Base-by-base conservation (phyloP, 2,113 vertebrate species). In the Trichechus manatus region DNA sequence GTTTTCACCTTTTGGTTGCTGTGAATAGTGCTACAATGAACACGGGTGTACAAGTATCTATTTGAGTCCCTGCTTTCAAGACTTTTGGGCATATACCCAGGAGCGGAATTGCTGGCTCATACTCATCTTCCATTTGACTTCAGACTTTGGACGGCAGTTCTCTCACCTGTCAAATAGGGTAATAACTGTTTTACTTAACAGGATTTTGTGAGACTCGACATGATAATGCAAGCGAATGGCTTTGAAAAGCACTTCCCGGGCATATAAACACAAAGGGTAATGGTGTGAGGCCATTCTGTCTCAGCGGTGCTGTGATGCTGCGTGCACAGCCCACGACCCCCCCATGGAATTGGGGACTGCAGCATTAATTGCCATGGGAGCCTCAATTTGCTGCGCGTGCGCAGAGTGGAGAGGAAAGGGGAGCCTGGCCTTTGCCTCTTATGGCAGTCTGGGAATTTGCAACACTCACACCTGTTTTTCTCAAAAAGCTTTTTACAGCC, bases 401-500 rank as follows among this genome's bases (percentile, higher is more conserved):
- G 2, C 29, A 8, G 13, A 2, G 42, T 2, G 50, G 31, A 25
- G 66, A 44, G 64, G 61, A 50, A 5, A 0, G 42, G 22, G 33
- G 39, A 87, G 50, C 7, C 53, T 2, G 82, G 85, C 92, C 92
- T 95, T 72, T 42, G 72, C 84, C 90, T 92, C 87, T 93, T 31
- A 72, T 7, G 90, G 81, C 44, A 44, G 90, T 53, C 94, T 82
- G 95, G 75, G 95, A 88, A 36, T 75, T 23, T 50, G 92, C 78
- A 90, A 50, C 66, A 10, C 59, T 47, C 70, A 47, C 22, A 75
- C 39, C 77, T 61, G 9, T 75, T 85, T 33, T 89, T 64, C 93
- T 92, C 88, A 7, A n/a, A 85, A 66, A 25, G 97, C 85, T 82
- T 95, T 96, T 96, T 83, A 91, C 50, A 66, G 91, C 31, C 85